Evolutionary conservation across 2,888 invertebrate species (phyloP).

Genomic region (Luperina testacea): DNA sequence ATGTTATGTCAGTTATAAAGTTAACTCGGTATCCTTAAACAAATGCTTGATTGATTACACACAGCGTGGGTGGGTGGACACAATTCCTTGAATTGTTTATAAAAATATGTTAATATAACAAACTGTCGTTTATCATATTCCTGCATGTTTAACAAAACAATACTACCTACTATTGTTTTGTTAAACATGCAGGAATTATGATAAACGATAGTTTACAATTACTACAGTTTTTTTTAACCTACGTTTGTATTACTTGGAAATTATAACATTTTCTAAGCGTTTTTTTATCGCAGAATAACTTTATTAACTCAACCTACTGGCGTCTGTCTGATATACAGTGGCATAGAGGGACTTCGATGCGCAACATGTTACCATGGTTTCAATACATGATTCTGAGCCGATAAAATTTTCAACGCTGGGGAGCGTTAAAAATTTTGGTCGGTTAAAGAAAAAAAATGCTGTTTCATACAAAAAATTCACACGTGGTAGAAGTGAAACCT

Average conservation of each 20-base stretch:
- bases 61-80: conserved; percentile 6
- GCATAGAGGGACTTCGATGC: background rate
- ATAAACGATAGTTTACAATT: background rate
- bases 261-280: conserved; percentile 18
- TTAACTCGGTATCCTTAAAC: background rate
- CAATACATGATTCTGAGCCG: background rate
- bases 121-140: conserved; percentile 1
- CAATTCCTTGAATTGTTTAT: conserved; percentile 1
- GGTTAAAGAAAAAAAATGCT: too few species aligned
- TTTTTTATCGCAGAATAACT: conserved; percentile 1
- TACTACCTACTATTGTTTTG: conserved; percentile 23
- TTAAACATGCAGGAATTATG: conserved; percentile 6
- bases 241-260: conserved; percentile 5
- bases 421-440: too few species aligned
- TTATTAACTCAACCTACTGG: background rate
- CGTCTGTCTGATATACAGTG: background rate
- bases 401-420: too few species aligned
- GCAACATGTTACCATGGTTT: background rate
- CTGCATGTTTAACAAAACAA: conserved; percentile 18
- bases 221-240: too few species aligned
- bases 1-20: background rate
- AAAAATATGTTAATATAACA: conserved; percentile 13
- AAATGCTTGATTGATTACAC: background rate
- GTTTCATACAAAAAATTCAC: background rate
- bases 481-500: too few species aligned